Evolutionary conservation across 1,140 invertebrate genomes (phyloP).

Genomic region (Bombus affinis): DNA sequence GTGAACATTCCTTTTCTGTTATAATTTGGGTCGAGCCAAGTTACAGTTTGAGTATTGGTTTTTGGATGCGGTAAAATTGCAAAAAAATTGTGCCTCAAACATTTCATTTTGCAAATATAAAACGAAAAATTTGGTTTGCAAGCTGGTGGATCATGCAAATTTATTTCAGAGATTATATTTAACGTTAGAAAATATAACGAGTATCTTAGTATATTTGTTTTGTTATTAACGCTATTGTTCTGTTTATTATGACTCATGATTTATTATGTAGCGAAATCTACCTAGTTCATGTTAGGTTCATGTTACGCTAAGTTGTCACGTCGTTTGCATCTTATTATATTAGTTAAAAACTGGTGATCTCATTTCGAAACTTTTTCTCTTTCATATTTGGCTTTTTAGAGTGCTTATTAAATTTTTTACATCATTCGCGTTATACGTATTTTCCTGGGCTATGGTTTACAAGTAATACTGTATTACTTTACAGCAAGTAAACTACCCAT

Average conservation of each 20-base stretch:
- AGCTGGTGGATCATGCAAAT: not conserved
- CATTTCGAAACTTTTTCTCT: not conserved
- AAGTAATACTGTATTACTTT: not conserved
- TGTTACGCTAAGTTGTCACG: not conserved
- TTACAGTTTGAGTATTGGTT: not conserved
- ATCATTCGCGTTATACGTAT: not conserved
- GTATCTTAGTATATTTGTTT: not conserved
- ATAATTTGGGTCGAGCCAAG: no score
- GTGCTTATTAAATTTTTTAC: slow-evolving; percentile 15
- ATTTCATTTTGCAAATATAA: not conserved
- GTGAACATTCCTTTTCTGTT: not conserved
- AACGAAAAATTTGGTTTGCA: not conserved
- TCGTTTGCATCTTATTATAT: not conserved
- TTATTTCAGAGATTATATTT: not conserved
- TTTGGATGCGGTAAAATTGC: not conserved
- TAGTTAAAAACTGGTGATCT: not conserved
- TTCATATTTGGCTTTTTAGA: not conserved
- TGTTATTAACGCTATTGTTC: not conserved
- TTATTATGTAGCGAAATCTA: not conserved
- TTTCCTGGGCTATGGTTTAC: not conserved
- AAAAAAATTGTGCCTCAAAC: not conserved
- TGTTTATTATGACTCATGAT: not conserved
- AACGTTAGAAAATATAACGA: not conserved
- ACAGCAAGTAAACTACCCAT: slow-evolving; percentile 11
- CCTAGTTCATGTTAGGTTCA: not conserved